Evolutionary conservation across 2,888 invertebrate species (phyloP).

Genomic region (Mellilla xanthometata): DNA sequence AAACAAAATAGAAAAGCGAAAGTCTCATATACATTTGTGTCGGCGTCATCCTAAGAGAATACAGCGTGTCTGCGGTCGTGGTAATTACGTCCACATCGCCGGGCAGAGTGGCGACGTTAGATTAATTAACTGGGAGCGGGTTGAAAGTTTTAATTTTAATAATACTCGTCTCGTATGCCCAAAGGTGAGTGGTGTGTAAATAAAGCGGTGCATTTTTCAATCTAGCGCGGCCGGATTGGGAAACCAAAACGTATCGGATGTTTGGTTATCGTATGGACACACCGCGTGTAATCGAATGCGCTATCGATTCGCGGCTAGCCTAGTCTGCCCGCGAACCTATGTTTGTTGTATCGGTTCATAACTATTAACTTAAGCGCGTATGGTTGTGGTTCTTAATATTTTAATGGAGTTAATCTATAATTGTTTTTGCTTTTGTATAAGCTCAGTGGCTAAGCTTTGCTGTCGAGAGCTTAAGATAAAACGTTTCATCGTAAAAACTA

Average conservation of each 20-base stretch:
- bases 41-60: conserved; percentile 52
- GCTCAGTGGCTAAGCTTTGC: too few relatives aligned
- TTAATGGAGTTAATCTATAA: too few relatives aligned
- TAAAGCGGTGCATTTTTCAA: conserved; percentile 49
- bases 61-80: conserved; percentile 50
- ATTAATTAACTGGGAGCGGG: conserved; percentile 60
- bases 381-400: too few relatives aligned
- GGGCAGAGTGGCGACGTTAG: conserved; percentile 33
- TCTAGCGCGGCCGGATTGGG: conserved; percentile 43
- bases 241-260: conserved; percentile 55
- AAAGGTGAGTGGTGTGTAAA: conserved; percentile 25
- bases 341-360: conserved; percentile 34
- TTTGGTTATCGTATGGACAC: conserved; percentile 55
- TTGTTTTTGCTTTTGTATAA: too few relatives aligned
- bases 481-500: too few relatives aligned
- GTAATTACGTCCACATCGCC: conserved; percentile 60
- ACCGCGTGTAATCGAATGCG: conserved; percentile 64
- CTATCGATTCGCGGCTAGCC: conserved; percentile 50
- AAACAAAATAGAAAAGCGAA: conserved; percentile 28
- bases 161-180: conserved; percentile 27
- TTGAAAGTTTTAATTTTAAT: conserved; percentile 62
- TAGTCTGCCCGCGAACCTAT: too few relatives aligned
- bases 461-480: too few relatives aligned
- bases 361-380: not conserved
- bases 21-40: conserved; percentile 27